Evolutionary conservation across 2,888 invertebrate genomes (phyloP), one percentile per base, ranked within the genome.

Genomic region (Oscheius myriophilus): DNA sequence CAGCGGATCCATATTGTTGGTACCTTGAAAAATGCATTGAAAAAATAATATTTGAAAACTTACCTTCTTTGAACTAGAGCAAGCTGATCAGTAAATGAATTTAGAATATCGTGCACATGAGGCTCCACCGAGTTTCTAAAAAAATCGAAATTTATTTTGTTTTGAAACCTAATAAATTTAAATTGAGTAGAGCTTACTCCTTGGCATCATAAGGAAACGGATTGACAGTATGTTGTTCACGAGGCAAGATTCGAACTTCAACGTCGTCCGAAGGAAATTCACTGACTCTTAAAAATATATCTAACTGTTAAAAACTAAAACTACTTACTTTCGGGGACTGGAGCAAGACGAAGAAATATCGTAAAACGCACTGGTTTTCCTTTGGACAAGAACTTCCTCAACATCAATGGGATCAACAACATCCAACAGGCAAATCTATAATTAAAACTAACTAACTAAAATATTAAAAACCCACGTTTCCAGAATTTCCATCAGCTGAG

Each of bases 251-350:
- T 39, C 68, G 52, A 39, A 83, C 75, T 46, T 83, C 81, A n/a
- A 83, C 72, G 53, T 83, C 83, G 58, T 83, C 83, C 33, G 80
- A 70, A 0, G 81, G 81, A 62, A 82, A 83, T 64, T 83, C 83
- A 25, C 71, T 67, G 23, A 79, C 69, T 59, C 78, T 78, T 53
- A 58, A 73, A 55, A 43, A 25, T 43, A 33, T 14, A 14, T 1
- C 21, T 26, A 21, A 53, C 14, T 9, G 6, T 11, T 18, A 23
- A 9, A n/a, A 25, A 53, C 2, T 7, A 1, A 12, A 55, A 26
- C 14, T 9, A 53, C 63, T n/a, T 2, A 65, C 65, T 65, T 65
- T 45, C 65, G 54, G 11, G 65, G 65, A 55, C 65, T 65, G 7
- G 65, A 55, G 26, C 21, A 49, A n/a, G 65, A 65, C 1, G 65